A percentile compares a stretch with the other conserved stretches of the same genome.
These are phyloP conservation scores for Tupaia tana DNA, from an alignment of 2,113 vertebrate species.

Conservation along the genomic window DNA sequence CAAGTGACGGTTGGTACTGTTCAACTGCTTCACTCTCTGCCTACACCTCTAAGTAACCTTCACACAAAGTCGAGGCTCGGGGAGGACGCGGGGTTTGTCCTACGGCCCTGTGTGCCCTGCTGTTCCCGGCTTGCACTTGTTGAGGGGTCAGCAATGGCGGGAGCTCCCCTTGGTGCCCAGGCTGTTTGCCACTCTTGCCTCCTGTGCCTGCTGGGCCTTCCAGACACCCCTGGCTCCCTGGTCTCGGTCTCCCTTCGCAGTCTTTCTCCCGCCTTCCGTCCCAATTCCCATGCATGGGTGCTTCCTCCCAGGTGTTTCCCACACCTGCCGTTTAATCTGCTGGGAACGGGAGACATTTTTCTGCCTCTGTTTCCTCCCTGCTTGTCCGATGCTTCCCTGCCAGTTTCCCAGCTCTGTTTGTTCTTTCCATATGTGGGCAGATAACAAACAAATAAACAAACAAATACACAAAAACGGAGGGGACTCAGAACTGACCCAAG, in stretches of 20 bases:
- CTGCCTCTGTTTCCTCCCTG: background rate
- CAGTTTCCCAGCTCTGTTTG: background rate
- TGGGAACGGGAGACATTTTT: background rate
- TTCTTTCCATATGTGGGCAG: background rate
- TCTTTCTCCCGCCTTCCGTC: fast-evolving
- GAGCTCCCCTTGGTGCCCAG: too few species aligned
- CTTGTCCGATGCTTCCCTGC: background rate
- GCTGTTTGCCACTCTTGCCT: background rate
- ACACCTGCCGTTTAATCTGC: background rate
- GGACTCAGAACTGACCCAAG: fast-evolving
- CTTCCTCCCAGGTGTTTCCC: too few species aligned
- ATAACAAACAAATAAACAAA: background rate
- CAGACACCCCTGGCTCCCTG: fast-evolving
- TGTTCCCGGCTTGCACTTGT: too few species aligned
- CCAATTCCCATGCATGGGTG: fast-evolving
- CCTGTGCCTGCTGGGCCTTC: fast-evolving
- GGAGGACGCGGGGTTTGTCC: background rate
- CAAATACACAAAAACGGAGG: background rate
- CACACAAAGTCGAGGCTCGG: fast-evolving
- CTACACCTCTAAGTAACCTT: background rate
- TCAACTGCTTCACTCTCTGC: background rate
- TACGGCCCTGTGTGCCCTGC: fast-evolving
- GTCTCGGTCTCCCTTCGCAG: fast-evolving
- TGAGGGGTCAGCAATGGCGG: background rate
- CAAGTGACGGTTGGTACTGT: fast-evolving